A percentile compares a stretch with the other conserved stretches of the same genome.
Evolutionary conservation across 2,888 invertebrate species (phyloP).

Genomic region (Drosophila incognita): DNA sequence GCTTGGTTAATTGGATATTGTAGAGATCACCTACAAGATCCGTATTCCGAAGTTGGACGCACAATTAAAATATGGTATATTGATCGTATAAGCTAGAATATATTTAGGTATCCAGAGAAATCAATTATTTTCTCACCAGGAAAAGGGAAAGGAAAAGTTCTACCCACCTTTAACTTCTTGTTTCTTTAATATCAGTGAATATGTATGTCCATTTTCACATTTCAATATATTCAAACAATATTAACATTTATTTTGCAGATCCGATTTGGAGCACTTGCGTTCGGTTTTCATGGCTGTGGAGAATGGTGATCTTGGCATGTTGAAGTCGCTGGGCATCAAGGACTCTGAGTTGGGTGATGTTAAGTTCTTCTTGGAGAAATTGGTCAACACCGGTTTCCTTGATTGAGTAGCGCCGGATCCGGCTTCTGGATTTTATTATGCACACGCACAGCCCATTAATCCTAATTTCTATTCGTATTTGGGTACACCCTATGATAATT

Average conservation of each 20-base stretch:
- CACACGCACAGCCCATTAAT: constrained; percentile 88
- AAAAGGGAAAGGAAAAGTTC: neutral
- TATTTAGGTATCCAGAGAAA: neutral
- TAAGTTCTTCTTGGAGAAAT: constrained; percentile 97
- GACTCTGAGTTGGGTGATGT: constrained; percentile 97
- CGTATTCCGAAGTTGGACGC: neutral
- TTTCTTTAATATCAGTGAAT: neutral
- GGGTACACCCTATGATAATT: constrained; percentile 86
- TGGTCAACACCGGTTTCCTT: constrained; percentile 97
- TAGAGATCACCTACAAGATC: neutral
- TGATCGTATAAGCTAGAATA: neutral
- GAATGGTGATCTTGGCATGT: constrained; percentile 96
- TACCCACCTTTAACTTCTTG: neutral
- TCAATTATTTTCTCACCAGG: neutral
- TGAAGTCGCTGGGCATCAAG: constrained; percentile 97
- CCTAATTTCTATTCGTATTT: constrained; percentile 90
- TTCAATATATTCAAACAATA: neutral
- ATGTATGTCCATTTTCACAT: neutral
- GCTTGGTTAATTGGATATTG: neutral
- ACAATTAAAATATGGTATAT: neutral
- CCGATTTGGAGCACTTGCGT: constrained; percentile 95
- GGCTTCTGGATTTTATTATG: constrained; percentile 90
- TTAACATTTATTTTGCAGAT: constrained; percentile 86
- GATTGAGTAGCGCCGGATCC: constrained; percentile 93
- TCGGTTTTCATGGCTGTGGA: constrained; percentile 98